These are phyloP conservation scores for Zosterops pallidus DNA, from an alignment of 2,113 vertebrate genomes.

Conservation along the genomic window DNA sequence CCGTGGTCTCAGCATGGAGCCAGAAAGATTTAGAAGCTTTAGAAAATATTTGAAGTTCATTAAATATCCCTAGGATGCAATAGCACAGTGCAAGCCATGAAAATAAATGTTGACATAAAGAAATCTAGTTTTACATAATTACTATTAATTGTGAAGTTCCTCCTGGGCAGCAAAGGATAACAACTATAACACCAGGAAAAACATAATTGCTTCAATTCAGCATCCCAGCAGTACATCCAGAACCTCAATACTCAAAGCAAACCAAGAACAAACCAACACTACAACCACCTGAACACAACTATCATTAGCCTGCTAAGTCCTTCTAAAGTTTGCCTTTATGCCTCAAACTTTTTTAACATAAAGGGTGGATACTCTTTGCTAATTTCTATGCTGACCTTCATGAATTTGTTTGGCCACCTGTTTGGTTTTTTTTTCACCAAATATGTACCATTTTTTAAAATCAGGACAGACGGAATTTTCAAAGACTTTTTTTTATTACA, in stretches of 20 bases:
- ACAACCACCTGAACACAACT: neutral
- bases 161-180: constrained; percentile 23
- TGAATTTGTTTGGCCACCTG: neutral
- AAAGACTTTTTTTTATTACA: neutral
- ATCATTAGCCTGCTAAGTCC: neutral
- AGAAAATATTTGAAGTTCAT: constrained; percentile 30
- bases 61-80: constrained; percentile 5
- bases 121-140: neutral
- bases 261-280: neutral
- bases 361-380: neutral
- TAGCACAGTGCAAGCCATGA: neutral
- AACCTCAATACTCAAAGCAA: neutral
- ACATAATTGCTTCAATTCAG: neutral
- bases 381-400: neutral
- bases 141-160: constrained; percentile 22
- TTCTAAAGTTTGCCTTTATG: neutral
- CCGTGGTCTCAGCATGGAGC: neutral
- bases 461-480: neutral
- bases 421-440: neutral
- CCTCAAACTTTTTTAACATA: neutral
- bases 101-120: constrained; percentile 27
- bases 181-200: neutral
- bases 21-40: neutral
- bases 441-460: neutral
- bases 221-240: neutral